Percentiles rank a stretch among this genome's conserved stretches.
Evolutionary conservation across 1,140 invertebrate genomes (phyloP).

Genomic region (Drosophila bocki): DNA sequence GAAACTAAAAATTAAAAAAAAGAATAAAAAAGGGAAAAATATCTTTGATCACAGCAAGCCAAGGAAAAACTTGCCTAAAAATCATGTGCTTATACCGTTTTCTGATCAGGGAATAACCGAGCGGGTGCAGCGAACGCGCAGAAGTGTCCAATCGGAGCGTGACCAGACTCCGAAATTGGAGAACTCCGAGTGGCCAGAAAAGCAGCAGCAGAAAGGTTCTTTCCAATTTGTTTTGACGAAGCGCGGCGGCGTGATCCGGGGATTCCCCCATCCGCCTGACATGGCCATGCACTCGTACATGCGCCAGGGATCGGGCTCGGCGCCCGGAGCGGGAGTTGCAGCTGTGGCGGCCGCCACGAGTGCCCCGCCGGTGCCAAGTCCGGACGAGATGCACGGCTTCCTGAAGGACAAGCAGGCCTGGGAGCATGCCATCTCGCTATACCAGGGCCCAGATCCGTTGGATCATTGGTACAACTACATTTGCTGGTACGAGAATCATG

Average conservation of each 20-base stretch:
- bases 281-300: slow-evolving; percentile 78
- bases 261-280: slow-evolving; percentile 10
- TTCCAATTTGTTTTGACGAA: slow-evolving; percentile 10
- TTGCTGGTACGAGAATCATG: slow-evolving; percentile 95
- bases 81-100: slow-evolving; percentile 20
- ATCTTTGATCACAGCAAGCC: slow-evolving; percentile 12
- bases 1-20: slow-evolving; percentile 25
- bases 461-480: slow-evolving; percentile 96
- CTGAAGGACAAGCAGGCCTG: slow-evolving; percentile 87
- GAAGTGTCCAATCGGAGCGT: not conserved
- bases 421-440: slow-evolving; percentile 92
- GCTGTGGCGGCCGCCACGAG: slow-evolving; percentile 1
- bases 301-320: slow-evolving; percentile 50
- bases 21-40: slow-evolving; percentile 29
- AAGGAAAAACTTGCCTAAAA: slow-evolving; percentile 9
- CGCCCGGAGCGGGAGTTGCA: slow-evolving; percentile 22
- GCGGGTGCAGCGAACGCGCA: not conserved
- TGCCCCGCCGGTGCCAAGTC: slow-evolving; percentile 39
- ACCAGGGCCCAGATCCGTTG: slow-evolving; percentile 94
- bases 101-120: slow-evolving; percentile 2
- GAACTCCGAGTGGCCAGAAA: slow-evolving; percentile 14
- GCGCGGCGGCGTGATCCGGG: slow-evolving; percentile 8
- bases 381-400: slow-evolving; percentile 79
- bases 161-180: slow-evolving; percentile 15
- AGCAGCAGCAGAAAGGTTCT: slow-evolving; percentile 6